Evolutionary conservation across 2,888 invertebrate species (phyloP).

Genomic region (Caenorhabditis sinica): DNA sequence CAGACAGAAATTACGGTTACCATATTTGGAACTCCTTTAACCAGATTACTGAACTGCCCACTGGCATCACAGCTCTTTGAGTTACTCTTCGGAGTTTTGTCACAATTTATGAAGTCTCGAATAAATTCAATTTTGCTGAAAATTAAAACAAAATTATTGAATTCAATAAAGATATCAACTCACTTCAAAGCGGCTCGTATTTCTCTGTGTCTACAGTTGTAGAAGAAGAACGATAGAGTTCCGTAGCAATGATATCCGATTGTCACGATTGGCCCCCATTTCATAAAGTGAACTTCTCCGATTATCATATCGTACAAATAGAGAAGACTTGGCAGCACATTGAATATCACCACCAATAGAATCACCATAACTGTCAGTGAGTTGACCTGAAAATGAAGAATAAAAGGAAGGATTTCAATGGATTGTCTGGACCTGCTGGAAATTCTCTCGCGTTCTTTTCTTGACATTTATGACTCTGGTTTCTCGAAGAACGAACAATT

Average conservation of each 20-base stretch:
- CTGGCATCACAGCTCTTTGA: constrained; percentile 48
- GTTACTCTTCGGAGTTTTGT: constrained; percentile 36
- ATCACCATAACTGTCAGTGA: constrained; percentile 73
- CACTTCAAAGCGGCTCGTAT: constrained; percentile 71
- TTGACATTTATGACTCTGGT: constrained; percentile 66
- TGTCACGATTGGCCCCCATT: constrained; percentile 74
- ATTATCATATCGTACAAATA: constrained; percentile 74
- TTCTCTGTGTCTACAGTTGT: constrained; percentile 73
- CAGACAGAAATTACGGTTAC: not conserved
- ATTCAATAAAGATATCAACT: not conserved
- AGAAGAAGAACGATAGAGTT: constrained; percentile 72
- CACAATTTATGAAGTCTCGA: constrained; percentile 61
- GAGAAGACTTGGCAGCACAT: constrained; percentile 71
- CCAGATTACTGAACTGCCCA: constrained; percentile 50
- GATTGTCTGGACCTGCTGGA: constrained; percentile 72
- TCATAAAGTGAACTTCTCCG: constrained; percentile 74
- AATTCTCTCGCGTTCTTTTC: constrained; percentile 59
- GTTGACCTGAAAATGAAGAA: constrained; percentile 65
- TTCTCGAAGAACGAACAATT: constrained; percentile 66
- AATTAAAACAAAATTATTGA: not conserved
- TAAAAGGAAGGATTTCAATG: constrained; percentile 5
- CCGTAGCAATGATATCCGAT: constrained; percentile 76
- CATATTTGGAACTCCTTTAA: constrained; percentile 52
- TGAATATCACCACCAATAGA: constrained; percentile 73
- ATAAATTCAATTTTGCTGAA: constrained; percentile 64